Base-by-base conservation (phyloP, 2,888 invertebrate genomes). In the Pterobdella sp. region DNA sequence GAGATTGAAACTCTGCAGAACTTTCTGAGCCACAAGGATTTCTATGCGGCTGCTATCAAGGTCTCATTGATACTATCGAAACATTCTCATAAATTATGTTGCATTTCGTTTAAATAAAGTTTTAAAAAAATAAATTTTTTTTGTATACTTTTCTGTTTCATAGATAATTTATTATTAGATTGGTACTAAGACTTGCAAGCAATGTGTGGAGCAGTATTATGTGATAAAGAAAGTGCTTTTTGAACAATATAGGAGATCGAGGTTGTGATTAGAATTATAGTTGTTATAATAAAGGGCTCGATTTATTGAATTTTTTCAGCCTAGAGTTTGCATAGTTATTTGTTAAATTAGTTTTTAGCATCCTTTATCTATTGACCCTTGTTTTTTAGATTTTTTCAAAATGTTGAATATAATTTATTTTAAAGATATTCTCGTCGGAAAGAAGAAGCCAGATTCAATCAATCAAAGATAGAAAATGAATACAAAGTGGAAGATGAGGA, bases 161-260 rank as follows among this genome's bases (percentile, higher is more conserved):
- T 18, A 26, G 1, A 31, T 66, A 34, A 31, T 32, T 66, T 31
- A n/a, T n/a, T n/a, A 34, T 70, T 81, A 91, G 90, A 86, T 93
- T 82, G 88, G 89, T 81, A 90, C 90, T 68, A 95, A 95, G 87
- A 88, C 90, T 64, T 92, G 92, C 18, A 94, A 94, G 84, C 84
- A 86, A 76, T 97, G 97, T 86, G 89, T 96, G 81, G 94, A 95
- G 86, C 95, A 97, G 86, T 98, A 98, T 86, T 97, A 98, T 85
- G 89, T 95, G 81, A 98, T 97, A 97, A 98, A 98, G 86, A 95
- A 96, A 85, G 90, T 94, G 42, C 94, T 94, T 80, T 90, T 91
- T 78, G 93, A 95, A 84, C 89, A 89, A 79, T 93, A 94, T 86
- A 91, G 91, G 84, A 18, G 66, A 29, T 35, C 32, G n/a, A 34